phyloP scores from a whole-genome alignment of 2,113 vertebrate species.

The Dipodomys merriami region DNA sequence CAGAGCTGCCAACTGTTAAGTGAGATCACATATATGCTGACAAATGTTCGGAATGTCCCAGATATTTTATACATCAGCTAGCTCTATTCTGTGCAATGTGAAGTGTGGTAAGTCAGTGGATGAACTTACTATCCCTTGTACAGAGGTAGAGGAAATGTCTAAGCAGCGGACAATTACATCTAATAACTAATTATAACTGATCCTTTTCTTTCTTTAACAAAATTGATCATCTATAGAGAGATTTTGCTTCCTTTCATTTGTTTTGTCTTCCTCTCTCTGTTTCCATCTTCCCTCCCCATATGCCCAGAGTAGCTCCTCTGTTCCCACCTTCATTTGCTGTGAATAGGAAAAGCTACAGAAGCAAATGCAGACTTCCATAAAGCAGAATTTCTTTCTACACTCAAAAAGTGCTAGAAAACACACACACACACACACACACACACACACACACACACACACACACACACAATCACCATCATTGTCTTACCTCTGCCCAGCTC shows the following conservation, averaged over 20 bases:
- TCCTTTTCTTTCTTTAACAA: background rate
- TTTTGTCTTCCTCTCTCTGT: background rate
- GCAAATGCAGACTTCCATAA: background rate
- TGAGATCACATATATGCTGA: background rate
- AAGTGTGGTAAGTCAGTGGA: background rate
- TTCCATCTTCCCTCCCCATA: background rate
- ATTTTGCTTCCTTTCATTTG: too few species aligned
- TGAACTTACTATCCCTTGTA: background rate
- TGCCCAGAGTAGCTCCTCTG: background rate
- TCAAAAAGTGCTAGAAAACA: background rate
- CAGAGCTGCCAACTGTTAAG: background rate
- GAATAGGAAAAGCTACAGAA: background rate
- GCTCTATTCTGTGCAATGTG: background rate
- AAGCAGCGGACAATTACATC: background rate
- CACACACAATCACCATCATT: background rate
- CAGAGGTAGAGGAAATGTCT: background rate
- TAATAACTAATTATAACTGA: background rate
- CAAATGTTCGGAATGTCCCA: background rate
- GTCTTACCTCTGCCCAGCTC: constrained; percentile 5
- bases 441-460: too few species aligned
- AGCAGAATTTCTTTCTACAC: background rate
- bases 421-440: background rate
- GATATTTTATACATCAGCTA: background rate
- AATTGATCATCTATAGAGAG: background rate
- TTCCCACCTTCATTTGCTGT: background rate